Percentiles rank a stretch among this genome's conserved stretches.
These are phyloP conservation scores for Drosophila algonquin DNA, from an alignment of 2,888 invertebrate genomes.

Conservation along the genomic window DNA sequence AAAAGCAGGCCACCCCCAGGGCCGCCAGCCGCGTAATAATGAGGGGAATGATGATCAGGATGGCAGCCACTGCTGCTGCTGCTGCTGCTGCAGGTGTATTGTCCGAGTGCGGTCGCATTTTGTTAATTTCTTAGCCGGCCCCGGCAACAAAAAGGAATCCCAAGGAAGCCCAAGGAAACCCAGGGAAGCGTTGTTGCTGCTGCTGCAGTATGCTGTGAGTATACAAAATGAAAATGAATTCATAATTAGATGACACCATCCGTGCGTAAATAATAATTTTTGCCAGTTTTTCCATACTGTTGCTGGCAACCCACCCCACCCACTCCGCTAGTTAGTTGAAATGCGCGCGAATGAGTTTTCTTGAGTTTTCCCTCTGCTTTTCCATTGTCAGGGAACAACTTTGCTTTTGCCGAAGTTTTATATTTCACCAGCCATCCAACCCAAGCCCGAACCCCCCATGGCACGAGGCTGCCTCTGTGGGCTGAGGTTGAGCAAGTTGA, in stretches of 20 bases:
- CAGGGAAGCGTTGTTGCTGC: slow-evolving; percentile 45
- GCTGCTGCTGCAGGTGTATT: slow-evolving; percentile 67
- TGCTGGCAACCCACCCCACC: slow-evolving; percentile 3
- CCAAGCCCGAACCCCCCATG: slow-evolving; percentile 12
- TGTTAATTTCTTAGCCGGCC: slow-evolving; percentile 66
- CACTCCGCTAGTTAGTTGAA: slow-evolving; percentile 74
- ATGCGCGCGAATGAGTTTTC: slow-evolving; percentile 76
- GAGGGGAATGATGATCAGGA: slow-evolving; percentile 29
- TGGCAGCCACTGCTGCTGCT: slow-evolving; percentile 10
- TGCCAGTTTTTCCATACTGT: slow-evolving; percentile 40
- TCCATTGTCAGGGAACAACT: slow-evolving; percentile 67
- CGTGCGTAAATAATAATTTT: slow-evolving; percentile 84
- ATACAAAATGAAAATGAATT: slow-evolving; percentile 78
- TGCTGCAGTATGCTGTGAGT: slow-evolving; percentile 17
- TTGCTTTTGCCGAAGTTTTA: slow-evolving; percentile 64
- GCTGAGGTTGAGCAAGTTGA: slow-evolving; percentile 58
- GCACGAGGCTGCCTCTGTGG: slow-evolving; percentile 31
- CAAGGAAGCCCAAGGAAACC: slow-evolving; percentile 49
- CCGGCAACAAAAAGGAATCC: slow-evolving; percentile 37
- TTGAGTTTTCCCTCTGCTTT: slow-evolving; percentile 53
- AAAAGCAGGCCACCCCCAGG: slow-evolving; percentile 55
- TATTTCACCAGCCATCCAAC: slow-evolving; percentile 59
- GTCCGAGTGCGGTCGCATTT: slow-evolving; percentile 68
- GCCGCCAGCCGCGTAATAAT: slow-evolving; percentile 8
- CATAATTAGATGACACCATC: slow-evolving; percentile 85